Conservation (phyloP, 2,888 invertebrate genomes). For the Hemaris fuciformis region DNA sequence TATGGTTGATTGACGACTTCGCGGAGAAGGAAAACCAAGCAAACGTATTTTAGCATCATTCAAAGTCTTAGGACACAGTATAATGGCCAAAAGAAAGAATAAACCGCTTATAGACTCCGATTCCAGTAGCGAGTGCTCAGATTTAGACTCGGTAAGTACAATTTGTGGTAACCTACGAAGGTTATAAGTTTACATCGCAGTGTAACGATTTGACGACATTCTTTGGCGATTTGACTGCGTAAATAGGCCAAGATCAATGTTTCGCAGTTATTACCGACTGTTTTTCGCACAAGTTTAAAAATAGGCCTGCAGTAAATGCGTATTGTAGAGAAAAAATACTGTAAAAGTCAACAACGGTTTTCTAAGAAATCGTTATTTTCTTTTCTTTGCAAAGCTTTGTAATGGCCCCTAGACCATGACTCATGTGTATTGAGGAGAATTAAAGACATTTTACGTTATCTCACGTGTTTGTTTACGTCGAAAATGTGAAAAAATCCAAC, state of each 20-base stretch:
- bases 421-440: constrained; percentile 26
- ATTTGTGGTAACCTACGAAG: constrained; percentile 38
- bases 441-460: constrained; percentile 1
- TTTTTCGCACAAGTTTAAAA: constrained; percentile 44
- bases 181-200: constrained; percentile 50
- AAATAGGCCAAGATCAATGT: constrained; percentile 71
- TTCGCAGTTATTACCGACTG: constrained; percentile 48
- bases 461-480: background rate
- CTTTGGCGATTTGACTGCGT: constrained; percentile 63
- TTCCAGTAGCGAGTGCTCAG: constrained; percentile 90
- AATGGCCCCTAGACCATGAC: constrained; percentile 30
- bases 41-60: constrained; percentile 41
- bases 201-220: constrained; percentile 60
- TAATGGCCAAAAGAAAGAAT: constrained; percentile 92
- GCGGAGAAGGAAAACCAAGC: constrained; percentile 39
- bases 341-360: constrained; percentile 28
- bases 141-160: constrained; percentile 90
- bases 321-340: constrained; percentile 9
- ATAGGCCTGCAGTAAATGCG: constrained; percentile 19
- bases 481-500: background rate
- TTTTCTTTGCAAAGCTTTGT: constrained; percentile 34
- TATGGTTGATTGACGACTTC: constrained; percentile 41
- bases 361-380: constrained; percentile 29
- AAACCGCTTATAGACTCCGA: constrained; percentile 92
- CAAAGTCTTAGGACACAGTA: constrained; percentile 33